Percentiles rank a stretch among this genome's conserved stretches.
Evolutionary conservation across 2,888 invertebrate species (phyloP).

Genomic region (Pachliopta kotzebuea): DNA sequence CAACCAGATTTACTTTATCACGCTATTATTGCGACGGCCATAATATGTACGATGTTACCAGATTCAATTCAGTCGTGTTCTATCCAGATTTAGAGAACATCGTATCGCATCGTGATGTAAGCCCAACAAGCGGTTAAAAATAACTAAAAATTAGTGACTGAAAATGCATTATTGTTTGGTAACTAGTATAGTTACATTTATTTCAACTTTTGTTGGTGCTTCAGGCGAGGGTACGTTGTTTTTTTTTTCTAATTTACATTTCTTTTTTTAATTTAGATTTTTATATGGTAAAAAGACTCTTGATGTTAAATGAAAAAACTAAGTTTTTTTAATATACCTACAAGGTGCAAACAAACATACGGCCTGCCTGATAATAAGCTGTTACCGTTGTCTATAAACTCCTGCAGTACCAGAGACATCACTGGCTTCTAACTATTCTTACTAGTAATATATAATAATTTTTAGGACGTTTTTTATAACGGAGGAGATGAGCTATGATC

Average conservation of each 20-base stretch:
- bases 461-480: too few species aligned
- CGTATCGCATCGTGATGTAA: not conserved
- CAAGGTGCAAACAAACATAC: too few species aligned
- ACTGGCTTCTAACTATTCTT: too few species aligned
- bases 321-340: too few species aligned
- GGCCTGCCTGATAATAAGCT: too few species aligned
- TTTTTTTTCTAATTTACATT: not conserved
- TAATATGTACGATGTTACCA: constrained; percentile 43
- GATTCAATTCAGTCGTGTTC: constrained; percentile 26
- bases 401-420: too few species aligned
- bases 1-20: constrained; percentile 45
- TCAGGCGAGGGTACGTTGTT: constrained; percentile 4
- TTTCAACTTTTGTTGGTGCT: constrained; percentile 6
- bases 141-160: not conserved
- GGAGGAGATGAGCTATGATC: too few species aligned
- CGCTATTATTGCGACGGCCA: constrained; percentile 44
- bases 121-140: not conserved
- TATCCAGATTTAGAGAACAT: constrained; percentile 9
- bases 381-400: too few species aligned
- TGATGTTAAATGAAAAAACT: too few species aligned
- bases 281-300: too few species aligned
- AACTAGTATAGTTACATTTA: constrained; percentile 4
- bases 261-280: too few species aligned
- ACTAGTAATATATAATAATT: too few species aligned
- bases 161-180: not conserved